phyloP scores from a whole-genome alignment of 1,140 invertebrate genomes.

The Caerostris darwini region DNA sequence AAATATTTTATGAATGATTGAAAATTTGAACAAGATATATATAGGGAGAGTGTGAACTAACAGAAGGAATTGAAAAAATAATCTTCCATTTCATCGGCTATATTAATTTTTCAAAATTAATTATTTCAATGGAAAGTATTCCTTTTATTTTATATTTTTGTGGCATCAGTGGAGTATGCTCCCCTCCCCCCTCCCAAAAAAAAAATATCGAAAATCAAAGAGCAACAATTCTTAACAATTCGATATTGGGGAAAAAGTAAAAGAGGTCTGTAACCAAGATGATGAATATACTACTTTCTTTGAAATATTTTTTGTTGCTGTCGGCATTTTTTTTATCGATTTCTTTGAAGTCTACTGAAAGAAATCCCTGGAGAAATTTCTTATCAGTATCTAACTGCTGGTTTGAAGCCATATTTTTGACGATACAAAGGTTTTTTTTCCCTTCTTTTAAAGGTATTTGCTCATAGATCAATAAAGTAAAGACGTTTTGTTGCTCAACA shows the following conservation, averaged over 20 bases:
- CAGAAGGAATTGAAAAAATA: too few species aligned
- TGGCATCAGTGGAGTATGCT: neutral
- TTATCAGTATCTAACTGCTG: conserved; percentile 22
- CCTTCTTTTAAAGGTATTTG: neutral
- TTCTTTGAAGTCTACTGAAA: conserved; percentile 35
- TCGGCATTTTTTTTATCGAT: neutral
- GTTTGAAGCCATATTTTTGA: conserved; percentile 20
- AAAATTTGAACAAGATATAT: too few species aligned
- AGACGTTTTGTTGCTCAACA: neutral
- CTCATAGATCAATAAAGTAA: neutral
- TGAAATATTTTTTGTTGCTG: conserved; percentile 8
- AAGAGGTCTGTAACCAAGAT: neutral
- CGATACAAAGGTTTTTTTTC: neutral
- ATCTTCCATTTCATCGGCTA: too few species aligned
- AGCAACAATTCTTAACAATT: conserved; percentile 29
- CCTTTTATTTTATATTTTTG: neutral
- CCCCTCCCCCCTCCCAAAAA: neutral
- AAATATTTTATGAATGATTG: too few species aligned
- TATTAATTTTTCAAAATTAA: too few species aligned
- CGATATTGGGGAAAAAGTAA: neutral
- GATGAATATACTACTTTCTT: conserved; percentile 5
- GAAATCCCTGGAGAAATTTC: conserved; percentile 12
- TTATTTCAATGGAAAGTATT: neutral
- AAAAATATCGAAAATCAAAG: conserved; percentile 1
- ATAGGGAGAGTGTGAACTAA: too few species aligned